A percentile compares a stretch with the other conserved stretches of the same genome.
Evolutionary conservation across 2,113 vertebrate species (phyloP).

Genomic region (Peromyscus polionotus): DNA sequence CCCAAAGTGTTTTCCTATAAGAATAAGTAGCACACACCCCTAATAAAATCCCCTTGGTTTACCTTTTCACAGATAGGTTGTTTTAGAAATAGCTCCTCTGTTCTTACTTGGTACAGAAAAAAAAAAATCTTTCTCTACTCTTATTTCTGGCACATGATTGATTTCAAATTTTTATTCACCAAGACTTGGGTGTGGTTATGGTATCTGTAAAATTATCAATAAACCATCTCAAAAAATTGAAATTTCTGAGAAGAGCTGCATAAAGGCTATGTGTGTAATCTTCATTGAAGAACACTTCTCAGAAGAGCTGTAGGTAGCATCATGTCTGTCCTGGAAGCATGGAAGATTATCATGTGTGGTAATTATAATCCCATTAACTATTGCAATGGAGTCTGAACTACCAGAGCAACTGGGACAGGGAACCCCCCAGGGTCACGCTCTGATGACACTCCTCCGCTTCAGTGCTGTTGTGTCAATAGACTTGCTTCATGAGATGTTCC

Average conservation of each 20-base stretch:
- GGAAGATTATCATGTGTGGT: not conserved
- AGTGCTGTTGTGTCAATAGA: not conserved
- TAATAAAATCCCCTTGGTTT: not conserved
- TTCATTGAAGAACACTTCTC: not conserved
- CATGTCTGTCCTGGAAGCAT: not conserved
- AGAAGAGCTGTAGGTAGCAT: not conserved
- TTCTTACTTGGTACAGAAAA: not conserved
- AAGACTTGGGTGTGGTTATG: not conserved
- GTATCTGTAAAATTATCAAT: not conserved
- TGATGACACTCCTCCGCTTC: not conserved
- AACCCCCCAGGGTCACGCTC: not conserved
- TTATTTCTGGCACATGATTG: not conserved
- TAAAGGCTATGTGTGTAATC: not conserved
- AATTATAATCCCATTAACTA: conserved; percentile 17
- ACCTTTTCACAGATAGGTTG: not conserved
- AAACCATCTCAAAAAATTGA: not conserved
- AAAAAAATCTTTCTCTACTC: not conserved
- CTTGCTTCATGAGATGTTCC: not conserved
- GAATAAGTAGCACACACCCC: not conserved
- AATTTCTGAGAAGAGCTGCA: not conserved
- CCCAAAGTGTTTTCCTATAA: not conserved
- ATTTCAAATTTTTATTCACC: not conserved
- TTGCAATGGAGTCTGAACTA: not conserved
- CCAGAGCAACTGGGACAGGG: not conserved
- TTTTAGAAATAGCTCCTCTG: not conserved